Conservation (phyloP, 2,113 vertebrate species). For the Chamaea fasciata region DNA sequence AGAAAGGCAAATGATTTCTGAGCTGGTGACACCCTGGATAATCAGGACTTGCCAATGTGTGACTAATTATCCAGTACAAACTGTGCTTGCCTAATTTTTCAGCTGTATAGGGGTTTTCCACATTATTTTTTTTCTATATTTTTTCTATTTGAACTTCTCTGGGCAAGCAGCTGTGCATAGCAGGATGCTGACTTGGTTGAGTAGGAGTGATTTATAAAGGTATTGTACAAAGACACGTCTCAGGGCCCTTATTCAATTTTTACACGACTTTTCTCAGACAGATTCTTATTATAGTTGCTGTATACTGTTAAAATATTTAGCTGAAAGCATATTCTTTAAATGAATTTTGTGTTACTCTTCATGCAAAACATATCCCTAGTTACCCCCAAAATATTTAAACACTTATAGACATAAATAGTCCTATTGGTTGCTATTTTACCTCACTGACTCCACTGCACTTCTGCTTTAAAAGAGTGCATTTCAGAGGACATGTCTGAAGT, state of each 20-base stretch:
- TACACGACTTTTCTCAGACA: neutral
- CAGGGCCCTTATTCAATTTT: neutral
- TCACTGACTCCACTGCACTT: neutral
- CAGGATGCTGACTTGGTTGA: constrained; percentile 6
- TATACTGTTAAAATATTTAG: neutral
- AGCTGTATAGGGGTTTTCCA: neutral
- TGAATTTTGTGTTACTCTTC: neutral
- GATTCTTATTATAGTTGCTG: neutral
- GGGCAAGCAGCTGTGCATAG: constrained; percentile 38
- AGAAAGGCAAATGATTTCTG: neutral
- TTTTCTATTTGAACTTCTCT: constrained; percentile 2
- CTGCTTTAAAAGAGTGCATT: neutral
- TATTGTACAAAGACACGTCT: neutral
- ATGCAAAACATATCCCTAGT: neutral
- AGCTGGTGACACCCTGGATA: neutral
- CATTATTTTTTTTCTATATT: neutral
- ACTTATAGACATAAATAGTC: neutral
- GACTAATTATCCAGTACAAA: constrained; percentile 17
- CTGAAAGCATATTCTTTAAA: neutral
- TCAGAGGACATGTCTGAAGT: neutral
- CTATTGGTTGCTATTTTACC: neutral
- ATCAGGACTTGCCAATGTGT: neutral
- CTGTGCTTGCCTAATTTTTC: constrained; percentile 14
- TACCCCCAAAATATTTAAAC: neutral
- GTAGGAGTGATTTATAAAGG: constrained; percentile 43